Conservation (phyloP, 2,113 vertebrate genomes). For the Abramis brama region DNA sequence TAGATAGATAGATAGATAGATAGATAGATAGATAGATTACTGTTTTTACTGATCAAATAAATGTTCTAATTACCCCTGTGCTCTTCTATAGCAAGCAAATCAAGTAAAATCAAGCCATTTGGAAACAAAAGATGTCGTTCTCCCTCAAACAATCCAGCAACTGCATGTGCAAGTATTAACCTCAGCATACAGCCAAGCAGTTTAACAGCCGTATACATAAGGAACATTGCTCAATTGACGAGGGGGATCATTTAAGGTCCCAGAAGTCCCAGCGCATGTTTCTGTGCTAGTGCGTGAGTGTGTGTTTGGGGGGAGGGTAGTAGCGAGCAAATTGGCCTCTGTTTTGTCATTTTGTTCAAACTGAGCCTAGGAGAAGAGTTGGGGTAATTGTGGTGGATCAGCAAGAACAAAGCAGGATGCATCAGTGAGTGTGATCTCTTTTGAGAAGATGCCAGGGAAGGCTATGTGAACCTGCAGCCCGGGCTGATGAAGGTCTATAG, state of each 20-base stretch:
- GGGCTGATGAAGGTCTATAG: constrained; percentile 41
- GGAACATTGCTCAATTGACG: constrained; percentile 11
- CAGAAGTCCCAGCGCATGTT: constrained; percentile 4
- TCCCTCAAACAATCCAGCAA: not conserved
- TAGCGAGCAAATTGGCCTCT: constrained; percentile 43
- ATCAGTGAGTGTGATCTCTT: constrained; percentile 45
- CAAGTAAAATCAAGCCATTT: not conserved
- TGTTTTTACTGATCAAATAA: no score
- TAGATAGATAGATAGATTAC: no score
- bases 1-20: no score
- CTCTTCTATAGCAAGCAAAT: not conserved
- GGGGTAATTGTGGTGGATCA: constrained; percentile 46
- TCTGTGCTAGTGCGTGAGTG: not conserved
- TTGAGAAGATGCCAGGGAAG: not conserved
- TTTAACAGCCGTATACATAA: constrained; percentile 35
- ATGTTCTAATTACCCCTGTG: not conserved
- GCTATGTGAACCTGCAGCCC: constrained; percentile 4
- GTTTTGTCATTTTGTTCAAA: constrained; percentile 39
- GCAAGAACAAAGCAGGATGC: constrained; percentile 44
- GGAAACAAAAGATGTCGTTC: not conserved
- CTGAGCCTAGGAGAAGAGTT: constrained; percentile 34
- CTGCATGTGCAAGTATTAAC: not conserved
- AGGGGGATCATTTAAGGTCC: constrained; percentile 16
- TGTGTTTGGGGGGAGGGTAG: not conserved
- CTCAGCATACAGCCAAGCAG: not conserved